Conservation (phyloP, 2,888 invertebrate genomes). For the Chloroclystis v-ata region DNA sequence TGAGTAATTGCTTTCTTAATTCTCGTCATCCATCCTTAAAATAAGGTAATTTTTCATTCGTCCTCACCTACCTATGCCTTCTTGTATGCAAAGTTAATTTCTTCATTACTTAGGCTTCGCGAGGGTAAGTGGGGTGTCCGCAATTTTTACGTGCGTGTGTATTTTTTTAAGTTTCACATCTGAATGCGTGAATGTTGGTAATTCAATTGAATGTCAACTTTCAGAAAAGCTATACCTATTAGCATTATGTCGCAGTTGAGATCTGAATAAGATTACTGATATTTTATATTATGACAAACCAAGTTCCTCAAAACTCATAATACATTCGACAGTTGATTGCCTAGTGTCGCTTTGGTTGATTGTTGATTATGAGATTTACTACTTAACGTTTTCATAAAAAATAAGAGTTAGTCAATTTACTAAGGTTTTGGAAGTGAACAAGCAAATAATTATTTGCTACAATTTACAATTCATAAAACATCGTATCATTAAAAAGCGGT, state of each 20-base stretch:
- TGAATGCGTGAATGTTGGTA: too few relatives aligned
- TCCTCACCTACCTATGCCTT: conserved; percentile 39
- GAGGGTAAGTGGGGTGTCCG: conserved; percentile 5
- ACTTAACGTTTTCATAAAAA: too few relatives aligned
- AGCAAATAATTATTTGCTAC: conserved; percentile 5
- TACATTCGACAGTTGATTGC: too few relatives aligned
- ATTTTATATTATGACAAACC: too few relatives aligned
- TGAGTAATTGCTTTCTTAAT: conserved; percentile 79
- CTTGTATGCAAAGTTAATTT: conserved; percentile 23
- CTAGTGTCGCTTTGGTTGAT: too few relatives aligned
- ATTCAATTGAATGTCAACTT: not conserved
- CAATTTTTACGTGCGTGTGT: not conserved
- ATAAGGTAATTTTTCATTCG: conserved; percentile 75
- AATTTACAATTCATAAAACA: conserved; percentile 30
- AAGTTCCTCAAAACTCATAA: too few relatives aligned
- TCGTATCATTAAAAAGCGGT: conserved; percentile 32
- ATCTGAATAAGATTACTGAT: too few relatives aligned
- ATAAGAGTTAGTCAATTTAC: too few relatives aligned
- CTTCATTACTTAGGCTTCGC: conserved; percentile 22
- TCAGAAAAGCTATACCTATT: too few relatives aligned
- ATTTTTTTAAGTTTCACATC: not conserved
- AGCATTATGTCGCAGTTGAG: too few relatives aligned
- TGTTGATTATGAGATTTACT: too few relatives aligned
- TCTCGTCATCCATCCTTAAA: conserved; percentile 77
- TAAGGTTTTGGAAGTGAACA: not conserved